Evolutionary conservation across 2,113 vertebrate species (phyloP), one percentile per base, ranked within the genome.

Genomic region (Anthoscopus minutus): DNA sequence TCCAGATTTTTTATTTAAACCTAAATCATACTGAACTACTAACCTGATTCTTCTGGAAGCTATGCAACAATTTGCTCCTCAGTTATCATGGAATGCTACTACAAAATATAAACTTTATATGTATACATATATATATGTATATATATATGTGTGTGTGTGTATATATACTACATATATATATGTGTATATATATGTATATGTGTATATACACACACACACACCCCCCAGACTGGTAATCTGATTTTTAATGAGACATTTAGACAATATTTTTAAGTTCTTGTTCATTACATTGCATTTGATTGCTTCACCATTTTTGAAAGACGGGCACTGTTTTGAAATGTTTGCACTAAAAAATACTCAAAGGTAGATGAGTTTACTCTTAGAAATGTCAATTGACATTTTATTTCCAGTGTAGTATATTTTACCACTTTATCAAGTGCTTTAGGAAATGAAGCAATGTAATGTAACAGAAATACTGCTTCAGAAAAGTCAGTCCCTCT

Each of bases 171-270:
- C n/a, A 28, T 12, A 5, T 17, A 11, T 37, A 30, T 8, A 15
- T 11, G 25, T 18, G 9, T 12, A 23, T 12, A 7, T 17, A 15
- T 37, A 40, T 8, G 16, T 11, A 38, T 18, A 15, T 15, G 28
- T 16, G 18, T 5, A n/a, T 4, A 35, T 6, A 35, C 10, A 37
- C 15, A 53, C 14, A n/a, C 2, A 42, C 1, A 21, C 1, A 31
- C 2, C 18, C 5, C 16, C 7, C 10, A 58, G 33, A 13, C 8
- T 37, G 7, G 3, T 67, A 54, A 38, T 70, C 16, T 60, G 19
- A 47, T 60, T 79, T 84, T 67, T 51, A 80, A 47, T 64, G 8
- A 31, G 13, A 56, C 6, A 60, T 82, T 56, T 60, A 60, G 28
- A 69, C 10, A 67, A 7, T 17, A 77, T 33, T 89, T 82, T 70